Conservation (phyloP, 1,140 invertebrate species). For the Lasioglossum baleicum region DNA sequence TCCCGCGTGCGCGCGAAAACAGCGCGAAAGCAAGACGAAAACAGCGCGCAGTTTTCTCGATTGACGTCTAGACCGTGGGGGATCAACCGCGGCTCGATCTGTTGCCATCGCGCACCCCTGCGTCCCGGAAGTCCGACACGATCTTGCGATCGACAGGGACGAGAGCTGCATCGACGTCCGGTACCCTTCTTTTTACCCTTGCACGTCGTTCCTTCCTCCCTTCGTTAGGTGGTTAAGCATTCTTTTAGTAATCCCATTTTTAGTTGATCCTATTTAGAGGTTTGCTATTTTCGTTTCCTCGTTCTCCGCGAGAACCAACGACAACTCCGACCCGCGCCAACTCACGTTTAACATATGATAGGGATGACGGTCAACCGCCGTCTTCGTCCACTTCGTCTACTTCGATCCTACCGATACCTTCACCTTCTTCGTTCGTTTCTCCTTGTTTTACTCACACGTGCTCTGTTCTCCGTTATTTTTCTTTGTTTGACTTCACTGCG, state of each 20-base stretch:
- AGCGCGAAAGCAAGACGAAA: background rate
- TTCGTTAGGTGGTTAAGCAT: constrained; percentile 7
- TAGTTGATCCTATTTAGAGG: background rate
- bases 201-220: background rate
- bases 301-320: background rate
- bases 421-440: background rate
- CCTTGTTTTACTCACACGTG: background rate
- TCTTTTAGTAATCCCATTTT: background rate
- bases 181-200: background rate
- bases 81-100: background rate
- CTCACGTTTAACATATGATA: constrained; percentile 18
- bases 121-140: too few relatives aligned
- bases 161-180: background rate
- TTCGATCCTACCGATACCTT: background rate
- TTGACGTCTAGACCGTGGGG: background rate
- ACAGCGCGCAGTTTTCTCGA: background rate
- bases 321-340: constrained; percentile 8
- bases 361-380: background rate
- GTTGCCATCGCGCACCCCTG: too few relatives aligned
- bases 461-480: background rate
- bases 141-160: background rate
- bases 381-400: background rate
- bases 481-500: background rate
- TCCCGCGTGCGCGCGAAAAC: background rate
- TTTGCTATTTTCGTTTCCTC: background rate